Evolutionary conservation across 2,113 vertebrate species (phyloP).

Genomic region (Callithrix jacchus): DNA sequence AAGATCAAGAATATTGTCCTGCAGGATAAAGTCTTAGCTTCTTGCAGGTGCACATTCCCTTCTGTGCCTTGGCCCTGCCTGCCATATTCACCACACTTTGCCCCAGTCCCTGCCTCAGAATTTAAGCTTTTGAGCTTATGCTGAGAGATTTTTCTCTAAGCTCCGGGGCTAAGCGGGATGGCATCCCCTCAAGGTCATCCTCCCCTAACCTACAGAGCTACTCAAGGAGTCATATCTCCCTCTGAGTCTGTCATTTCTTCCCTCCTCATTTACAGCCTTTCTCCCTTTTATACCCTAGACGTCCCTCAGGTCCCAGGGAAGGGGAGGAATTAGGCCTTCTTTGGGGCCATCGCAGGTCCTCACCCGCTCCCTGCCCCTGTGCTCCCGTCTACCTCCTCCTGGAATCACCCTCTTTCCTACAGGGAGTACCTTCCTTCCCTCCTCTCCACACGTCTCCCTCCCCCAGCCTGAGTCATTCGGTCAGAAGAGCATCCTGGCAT

Average conservation of each 20-base stretch:
- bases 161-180: neutral
- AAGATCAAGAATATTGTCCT: neutral
- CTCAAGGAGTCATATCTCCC: neutral
- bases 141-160: neutral
- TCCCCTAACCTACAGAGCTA: neutral
- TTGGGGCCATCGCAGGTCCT: neutral
- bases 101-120: neutral
- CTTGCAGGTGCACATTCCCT: too few relatives aligned
- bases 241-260: fast-evolving
- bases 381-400: neutral
- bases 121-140: neutral
- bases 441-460: neutral
- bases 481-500: neutral
- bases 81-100: fast-evolving
- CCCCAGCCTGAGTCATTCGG: neutral
- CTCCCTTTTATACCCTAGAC: neutral
- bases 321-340: neutral
- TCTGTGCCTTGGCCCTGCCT: neutral
- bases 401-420: neutral
- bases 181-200: neutral
- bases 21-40: neutral
- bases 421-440: neutral
- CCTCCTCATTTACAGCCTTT: neutral
- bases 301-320: neutral
- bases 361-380: neutral